Conservation (phyloP, 2,797 vertebrate species). For the Anabacerthia variegaticeps region DNA sequence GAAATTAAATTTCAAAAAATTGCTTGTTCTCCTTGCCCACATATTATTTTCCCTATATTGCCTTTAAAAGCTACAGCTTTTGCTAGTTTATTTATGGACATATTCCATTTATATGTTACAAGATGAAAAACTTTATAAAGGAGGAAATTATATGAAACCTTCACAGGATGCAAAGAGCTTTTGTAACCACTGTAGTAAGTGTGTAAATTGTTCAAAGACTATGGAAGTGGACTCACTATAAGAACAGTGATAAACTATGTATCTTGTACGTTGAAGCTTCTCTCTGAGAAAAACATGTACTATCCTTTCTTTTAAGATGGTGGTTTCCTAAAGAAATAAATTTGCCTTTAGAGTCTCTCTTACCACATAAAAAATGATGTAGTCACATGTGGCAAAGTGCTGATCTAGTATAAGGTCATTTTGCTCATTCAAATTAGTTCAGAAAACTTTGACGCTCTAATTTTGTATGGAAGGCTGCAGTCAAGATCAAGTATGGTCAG, state of each 20-base stretch:
- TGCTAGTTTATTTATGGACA: neutral
- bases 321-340: neutral
- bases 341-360: neutral
- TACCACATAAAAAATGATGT: neutral
- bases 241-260: rapidly evolving
- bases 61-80: neutral
- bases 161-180: neutral
- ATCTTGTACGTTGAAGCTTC: neutral
- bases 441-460: neutral
- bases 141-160: neutral
- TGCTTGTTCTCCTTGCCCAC: neutral
- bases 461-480: neutral
- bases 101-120: neutral
- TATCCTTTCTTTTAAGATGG: neutral
- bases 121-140: neutral
- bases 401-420: neutral
- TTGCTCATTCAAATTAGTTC: neutral
- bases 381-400: neutral
- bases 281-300: neutral
- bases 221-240: neutral
- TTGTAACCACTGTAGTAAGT: neutral
- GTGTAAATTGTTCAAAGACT: neutral
- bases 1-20: neutral
- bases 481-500: neutral
- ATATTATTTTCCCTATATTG: neutral